These are phyloP conservation scores for Virgularia gustaviana DNA, from an alignment of 92 coral and sea anemone species.

Conservation along the genomic window DNA sequence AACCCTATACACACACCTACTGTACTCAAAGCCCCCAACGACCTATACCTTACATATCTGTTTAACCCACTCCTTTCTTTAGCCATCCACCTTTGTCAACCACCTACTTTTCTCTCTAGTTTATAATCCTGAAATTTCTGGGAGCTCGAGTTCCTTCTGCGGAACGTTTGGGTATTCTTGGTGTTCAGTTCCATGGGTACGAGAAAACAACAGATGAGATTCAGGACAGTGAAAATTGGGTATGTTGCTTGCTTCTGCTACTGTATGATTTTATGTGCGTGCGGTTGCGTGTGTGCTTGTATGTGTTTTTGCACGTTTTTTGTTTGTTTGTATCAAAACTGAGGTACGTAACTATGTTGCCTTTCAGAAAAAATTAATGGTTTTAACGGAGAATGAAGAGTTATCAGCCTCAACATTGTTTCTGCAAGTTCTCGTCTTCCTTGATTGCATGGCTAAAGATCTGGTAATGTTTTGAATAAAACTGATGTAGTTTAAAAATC, in stretches of 20 bases:
- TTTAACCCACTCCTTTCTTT: too few species aligned
- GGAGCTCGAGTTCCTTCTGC: slow-evolving; percentile 79
- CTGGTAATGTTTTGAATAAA: slow-evolving; percentile 57
- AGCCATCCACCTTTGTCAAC: neutral
- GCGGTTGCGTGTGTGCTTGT: too few species aligned
- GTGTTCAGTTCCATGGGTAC: slow-evolving; percentile 86
- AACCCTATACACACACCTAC: too few species aligned
- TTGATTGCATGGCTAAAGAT: slow-evolving; percentile 91
- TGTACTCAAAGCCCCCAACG: too few species aligned
- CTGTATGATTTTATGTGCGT: too few species aligned
- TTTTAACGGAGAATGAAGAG: slow-evolving; percentile 54
- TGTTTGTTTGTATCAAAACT: neutral
- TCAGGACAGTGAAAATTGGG: slow-evolving; percentile 34
- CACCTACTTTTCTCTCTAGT: slow-evolving; percentile 47
- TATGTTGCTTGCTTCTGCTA: neutral
- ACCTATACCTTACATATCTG: too few species aligned
- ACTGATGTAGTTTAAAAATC: neutral
- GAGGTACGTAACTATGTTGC: neutral
- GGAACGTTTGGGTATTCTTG: slow-evolving; percentile 87
- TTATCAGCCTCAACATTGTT: slow-evolving; percentile 77
- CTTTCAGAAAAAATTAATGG: slow-evolving; percentile 67
- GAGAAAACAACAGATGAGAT: slow-evolving; percentile 52
- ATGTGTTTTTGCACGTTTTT: too few species aligned
- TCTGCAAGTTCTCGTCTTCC: slow-evolving; percentile 70
- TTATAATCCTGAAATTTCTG: slow-evolving; percentile 80